Evolutionary conservation across 2,888 invertebrate species (phyloP), one percentile per base, ranked within the genome.

Genomic region (Netelia fuscicornis): DNA sequence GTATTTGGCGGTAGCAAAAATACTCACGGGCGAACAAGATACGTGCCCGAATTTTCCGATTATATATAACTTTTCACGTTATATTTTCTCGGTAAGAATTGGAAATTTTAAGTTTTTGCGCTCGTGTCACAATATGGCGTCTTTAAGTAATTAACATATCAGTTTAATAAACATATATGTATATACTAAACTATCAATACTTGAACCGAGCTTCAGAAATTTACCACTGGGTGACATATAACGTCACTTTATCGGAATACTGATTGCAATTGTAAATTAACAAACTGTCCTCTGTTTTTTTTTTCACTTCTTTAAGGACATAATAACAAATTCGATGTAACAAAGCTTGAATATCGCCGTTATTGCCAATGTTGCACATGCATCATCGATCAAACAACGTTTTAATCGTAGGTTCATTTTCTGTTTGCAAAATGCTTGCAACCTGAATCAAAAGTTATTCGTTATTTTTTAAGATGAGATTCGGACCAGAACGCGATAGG

Each of bases 1-100:
- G 44, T 72, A 11, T 60, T 65, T 65, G 79, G 64, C 64, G 71
- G 71, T 79, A 70, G 68, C 68, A 75, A 81, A 75, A 75, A 81
- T 75, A 75, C 37, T 62, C 58, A 30, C 75, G 52, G 68, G 68
- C 62, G 37, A 52, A 74, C 70, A 78, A 68, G 54, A 75, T 75
- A 68, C 56, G 68, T 60, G 48, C 60, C 60, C 48, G 52, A 54
- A 81, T 67, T 48, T 37, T 37, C 68, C 2, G 23, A 52, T 52
- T 48, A 52, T 17, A 9, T 8, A 54, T 52, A 48, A 23, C 13
- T 56, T 65, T 75, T 76, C 42, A 11, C 42, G 2, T 70, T 37
- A 23, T 20, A 13, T 52, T 8, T 75, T 13, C 13, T 37, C 37
- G 6, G 37, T 37, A 37, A 37, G 37, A 37, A 37, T 37, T 37